phyloP scores from a whole-genome alignment of 1,140 invertebrate genomes.

The Eueides isabella region DNA sequence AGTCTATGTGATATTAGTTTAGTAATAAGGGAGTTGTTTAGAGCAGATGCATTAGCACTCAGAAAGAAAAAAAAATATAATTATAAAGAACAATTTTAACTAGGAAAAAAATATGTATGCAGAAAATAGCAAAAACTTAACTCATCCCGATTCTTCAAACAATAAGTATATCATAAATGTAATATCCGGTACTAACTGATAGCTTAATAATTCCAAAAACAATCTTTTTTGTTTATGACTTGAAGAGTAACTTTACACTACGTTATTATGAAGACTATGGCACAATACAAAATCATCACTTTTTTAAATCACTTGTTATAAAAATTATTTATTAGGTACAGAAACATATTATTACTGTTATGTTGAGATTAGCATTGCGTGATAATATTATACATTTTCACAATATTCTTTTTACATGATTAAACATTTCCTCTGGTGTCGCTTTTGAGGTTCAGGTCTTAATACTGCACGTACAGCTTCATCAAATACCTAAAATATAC shows the following conservation, averaged over 20 bases:
- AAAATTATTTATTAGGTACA: conserved; percentile 52
- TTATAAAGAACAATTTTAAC: too few relatives aligned
- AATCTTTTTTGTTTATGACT: too few relatives aligned
- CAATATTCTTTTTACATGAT: conserved; percentile 87
- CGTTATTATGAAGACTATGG: conserved; percentile 5
- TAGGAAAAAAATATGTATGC: too few relatives aligned
- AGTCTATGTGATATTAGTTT: too few relatives aligned
- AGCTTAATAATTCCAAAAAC: too few relatives aligned
- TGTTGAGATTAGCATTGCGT: conserved; percentile 71
- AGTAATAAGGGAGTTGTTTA: too few relatives aligned
- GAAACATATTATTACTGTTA: conserved; percentile 81
- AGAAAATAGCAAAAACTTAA: too few relatives aligned
- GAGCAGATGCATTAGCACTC: too few relatives aligned
- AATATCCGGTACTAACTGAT: too few relatives aligned
- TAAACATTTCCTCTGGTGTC: conserved; percentile 95
- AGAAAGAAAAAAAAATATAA: too few relatives aligned
- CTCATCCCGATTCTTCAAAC: too few relatives aligned
- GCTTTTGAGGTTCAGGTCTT: conserved; percentile 95
- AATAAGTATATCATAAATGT: too few relatives aligned
- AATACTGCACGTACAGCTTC: conserved; percentile 97
- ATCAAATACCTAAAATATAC: conserved; percentile 92
- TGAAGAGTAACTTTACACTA: background rate
- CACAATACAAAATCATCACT: conserved; percentile 17
- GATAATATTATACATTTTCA: conserved; percentile 54
- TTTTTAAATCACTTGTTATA: conserved; percentile 6